Conservation (phyloP, 1,140 invertebrate species). For the Euura lappo region DNA sequence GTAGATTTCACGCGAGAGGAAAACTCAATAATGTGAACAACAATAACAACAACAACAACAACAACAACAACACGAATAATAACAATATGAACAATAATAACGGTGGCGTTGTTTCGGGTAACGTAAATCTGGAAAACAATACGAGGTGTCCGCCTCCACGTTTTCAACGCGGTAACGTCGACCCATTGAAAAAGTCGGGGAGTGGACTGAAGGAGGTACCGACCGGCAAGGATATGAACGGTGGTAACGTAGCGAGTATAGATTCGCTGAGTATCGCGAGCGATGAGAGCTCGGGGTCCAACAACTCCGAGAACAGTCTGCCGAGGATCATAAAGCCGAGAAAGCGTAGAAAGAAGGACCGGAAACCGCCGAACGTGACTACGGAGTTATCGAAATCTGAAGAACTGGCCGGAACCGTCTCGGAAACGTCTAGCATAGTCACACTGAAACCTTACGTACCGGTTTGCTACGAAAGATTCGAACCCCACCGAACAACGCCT, state of each 20-base stretch:
- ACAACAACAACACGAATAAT: conserved; percentile 41
- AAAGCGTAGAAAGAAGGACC: conserved; percentile 87
- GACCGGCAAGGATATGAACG: conserved; percentile 27
- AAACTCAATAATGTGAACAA: conserved; percentile 40
- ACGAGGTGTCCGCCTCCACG: conserved; percentile 38
- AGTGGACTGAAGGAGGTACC: conserved; percentile 27
- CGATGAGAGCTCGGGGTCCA: conserved; percentile 76
- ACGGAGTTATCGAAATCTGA: conserved; percentile 54
- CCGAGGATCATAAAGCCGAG: conserved; percentile 88
- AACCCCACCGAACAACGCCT: conserved; percentile 18
- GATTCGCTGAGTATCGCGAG: conserved; percentile 75
- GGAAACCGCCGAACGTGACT: conserved; percentile 66
- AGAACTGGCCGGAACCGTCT: conserved; percentile 37
- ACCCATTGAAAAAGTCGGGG: conserved; percentile 31
- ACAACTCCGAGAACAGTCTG: conserved; percentile 77
- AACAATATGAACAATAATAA: conserved; percentile 24
- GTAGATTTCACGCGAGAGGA: conserved; percentile 56
- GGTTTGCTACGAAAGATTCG: conserved; percentile 46
- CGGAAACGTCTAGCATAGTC: conserved; percentile 39
- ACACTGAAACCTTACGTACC: conserved; percentile 52
- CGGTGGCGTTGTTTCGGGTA: conserved; percentile 32
- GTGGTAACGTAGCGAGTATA: conserved; percentile 55
- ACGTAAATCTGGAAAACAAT: conserved; percentile 38
- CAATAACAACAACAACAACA: conserved; percentile 47
- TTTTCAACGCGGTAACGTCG: conserved; percentile 47